Evolutionary conservation across 2,113 vertebrate genomes (phyloP), one percentile per base, ranked within the genome.

Genomic region (Dendrocopos noguchii): DNA sequence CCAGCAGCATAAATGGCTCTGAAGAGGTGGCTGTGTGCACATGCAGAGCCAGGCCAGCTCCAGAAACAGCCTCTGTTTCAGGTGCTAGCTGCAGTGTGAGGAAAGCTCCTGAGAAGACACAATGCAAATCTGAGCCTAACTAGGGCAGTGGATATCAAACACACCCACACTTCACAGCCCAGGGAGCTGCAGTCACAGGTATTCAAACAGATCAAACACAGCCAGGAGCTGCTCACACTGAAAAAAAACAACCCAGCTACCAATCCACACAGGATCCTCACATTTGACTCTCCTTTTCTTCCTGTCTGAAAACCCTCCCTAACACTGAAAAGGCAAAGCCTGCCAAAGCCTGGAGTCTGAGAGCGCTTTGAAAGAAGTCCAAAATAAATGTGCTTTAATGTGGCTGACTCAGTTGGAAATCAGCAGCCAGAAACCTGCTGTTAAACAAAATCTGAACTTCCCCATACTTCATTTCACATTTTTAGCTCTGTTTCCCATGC

Each of bases 101-200:
- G 83, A 85, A 78, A 88, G 89, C 61, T 87, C 71, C 85, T 85
- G 79, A 77, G 53, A 91, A 91, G 81, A 89, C 14, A 91, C 84
- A 95, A 94, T 80, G 80, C 94, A 94, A 87, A 90, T 70, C 52
- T 75, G 33, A 89, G 87, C 70, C 91, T 86, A 93, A 90, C 73
- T 96, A 82, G 91, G 93, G 84, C 93, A 92, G 80, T 7, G 29
- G 82, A 87, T 87, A 94, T 60, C 89, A 91, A 89, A 90, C 55
- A 75, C 60, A 44, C 87, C 87, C 70, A 91, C 93, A 52, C 91
- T 74, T 93, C 86, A 88, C 82, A 93, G 91, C 68, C 91, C 55
- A 93, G 74, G 82, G 76, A 63, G 80, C 84, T 91, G 47, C 92
- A 95, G 75, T 92, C 91, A 82, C 78, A 96, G 91, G 93, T 94